Evolutionary conservation across 2,888 invertebrate species (phyloP).

Genomic region (Limnephilus rhombicus): DNA sequence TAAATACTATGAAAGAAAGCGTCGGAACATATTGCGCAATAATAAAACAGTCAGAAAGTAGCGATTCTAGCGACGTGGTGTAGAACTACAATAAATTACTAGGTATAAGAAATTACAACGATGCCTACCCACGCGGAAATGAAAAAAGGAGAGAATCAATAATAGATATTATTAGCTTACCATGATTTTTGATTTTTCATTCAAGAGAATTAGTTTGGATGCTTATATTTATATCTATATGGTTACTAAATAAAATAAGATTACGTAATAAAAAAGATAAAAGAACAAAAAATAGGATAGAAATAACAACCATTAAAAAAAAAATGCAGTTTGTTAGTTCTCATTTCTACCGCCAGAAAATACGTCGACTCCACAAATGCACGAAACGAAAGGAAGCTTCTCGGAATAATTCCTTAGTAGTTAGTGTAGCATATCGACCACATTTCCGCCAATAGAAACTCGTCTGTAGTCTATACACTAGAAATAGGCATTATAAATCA

Average conservation of each 20-base stretch:
- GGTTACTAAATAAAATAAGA: no score
- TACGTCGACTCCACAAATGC: neutral
- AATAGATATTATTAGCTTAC: neutral
- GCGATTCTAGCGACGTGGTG: neutral
- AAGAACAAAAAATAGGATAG: neutral
- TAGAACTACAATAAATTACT: neutral
- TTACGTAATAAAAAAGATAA: neutral
- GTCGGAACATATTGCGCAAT: neutral
- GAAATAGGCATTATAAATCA: constrained; percentile 49
- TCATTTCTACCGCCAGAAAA: neutral
- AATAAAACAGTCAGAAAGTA: neutral
- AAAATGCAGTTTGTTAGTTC: neutral
- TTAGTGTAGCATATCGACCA: constrained; percentile 52
- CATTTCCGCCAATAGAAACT: constrained; percentile 56
- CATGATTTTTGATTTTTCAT: neutral
- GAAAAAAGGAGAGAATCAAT: no score
- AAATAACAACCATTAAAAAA: neutral
- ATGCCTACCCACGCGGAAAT: neutral
- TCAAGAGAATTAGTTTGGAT: neutral
- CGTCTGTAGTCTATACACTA: constrained; percentile 20
- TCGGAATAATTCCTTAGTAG: neutral
- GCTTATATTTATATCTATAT: no score
- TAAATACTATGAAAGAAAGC: neutral
- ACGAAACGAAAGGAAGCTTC: neutral
- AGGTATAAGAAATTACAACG: neutral